Evolutionary conservation across 2,113 vertebrate species (phyloP), one percentile per base, ranked within the genome.

Genomic region (Nesospiza acunhae): DNA sequence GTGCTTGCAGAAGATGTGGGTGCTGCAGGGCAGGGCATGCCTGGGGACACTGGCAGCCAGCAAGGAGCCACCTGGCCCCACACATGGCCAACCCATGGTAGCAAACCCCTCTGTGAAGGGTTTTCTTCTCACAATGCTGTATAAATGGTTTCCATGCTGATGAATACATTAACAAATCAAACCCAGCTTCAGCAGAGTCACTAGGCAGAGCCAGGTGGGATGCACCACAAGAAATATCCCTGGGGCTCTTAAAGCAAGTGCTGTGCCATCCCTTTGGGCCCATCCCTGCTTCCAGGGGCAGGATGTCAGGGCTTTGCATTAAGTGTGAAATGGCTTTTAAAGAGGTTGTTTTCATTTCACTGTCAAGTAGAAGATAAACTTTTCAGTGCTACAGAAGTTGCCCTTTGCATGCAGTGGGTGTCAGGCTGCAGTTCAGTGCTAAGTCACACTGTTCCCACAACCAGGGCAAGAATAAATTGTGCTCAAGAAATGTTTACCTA

Each of bases 221-320:
- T 26, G 28, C 2, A 15, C 10, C 6, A n/a, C 16, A 33, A 58
- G 39, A 84, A 93, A 82, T n/a, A n/a, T 13, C 47, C 26, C 49
- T 37, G 27, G 14, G 20, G 37, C 39, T 31, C n/a, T 5, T 27
- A 41, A 44, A 52, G 33, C 16, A 19, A 10, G 23, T 13, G 62
- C 79, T 2, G 5, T 63, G 19, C 47, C 19, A 15, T 31, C 1
- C 0, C 14, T 75, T 64, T 4, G 1, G 10, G 18, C 15, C 44
- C 5, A 3, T 27, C 41, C 0, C 0, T 30, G 9, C 22, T 53
- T 46, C 69, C 64, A 56, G 3, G 3, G 44, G 10, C 30, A 70
- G 30, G 35, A 58, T 42, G 64, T 66, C 67, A 81, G 49, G 31
- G 66, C 70, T 88, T 82, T n/a, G 52, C 20, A 37, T 64, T 47